Base-by-base conservation (phyloP, 2,113 vertebrate species). In the Anas platyrhynchos region DNA sequence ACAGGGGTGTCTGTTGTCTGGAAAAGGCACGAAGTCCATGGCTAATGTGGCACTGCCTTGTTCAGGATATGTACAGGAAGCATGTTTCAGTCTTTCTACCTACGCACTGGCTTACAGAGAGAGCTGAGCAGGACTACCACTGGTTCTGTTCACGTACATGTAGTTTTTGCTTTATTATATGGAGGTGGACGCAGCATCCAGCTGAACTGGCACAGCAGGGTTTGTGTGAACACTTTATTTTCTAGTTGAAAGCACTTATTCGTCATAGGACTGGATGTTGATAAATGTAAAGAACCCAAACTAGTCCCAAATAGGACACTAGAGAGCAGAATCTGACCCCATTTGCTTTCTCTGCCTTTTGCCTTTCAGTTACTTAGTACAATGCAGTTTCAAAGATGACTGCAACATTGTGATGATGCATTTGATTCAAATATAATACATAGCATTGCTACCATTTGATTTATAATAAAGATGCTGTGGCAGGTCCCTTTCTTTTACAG, bases 61-160 rank as follows among this genome's bases (percentile, higher is more conserved):
- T 43, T 92, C 0, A 0, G 3, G 9, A 36, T 7, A 5, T 9
- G 16, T 22, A 13, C 0, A 2, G 31, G 29, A 71, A 58, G 14
- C 14, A 38, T 0, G 0, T 44, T 80, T 63, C 4, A 0, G 23
- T 88, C 59, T 10, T 83, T 63, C 52, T 29, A 25, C 46, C 31
- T 58, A 11, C 10, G 50, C 10, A 15, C 6, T 1, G 0, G 4
- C 1, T 0, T 27, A 52, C 29, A 36, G 13, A 56, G 43, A 46
- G 7, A 32, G 26, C 8, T 50, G 36, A 63, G 25, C 36, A 44
- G 65, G 50, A 4, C 13, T 54, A 15, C 29, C 20, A 3, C 6
- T 16, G 36, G 12, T 81, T 67, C 73, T 65, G 9, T 22, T 32
- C 14, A 25, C 15, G 22, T 14, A 63, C 14, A 25, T 16, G 20